Conservation (phyloP, 2,888 invertebrate species). For the Tipula vernalis region DNA sequence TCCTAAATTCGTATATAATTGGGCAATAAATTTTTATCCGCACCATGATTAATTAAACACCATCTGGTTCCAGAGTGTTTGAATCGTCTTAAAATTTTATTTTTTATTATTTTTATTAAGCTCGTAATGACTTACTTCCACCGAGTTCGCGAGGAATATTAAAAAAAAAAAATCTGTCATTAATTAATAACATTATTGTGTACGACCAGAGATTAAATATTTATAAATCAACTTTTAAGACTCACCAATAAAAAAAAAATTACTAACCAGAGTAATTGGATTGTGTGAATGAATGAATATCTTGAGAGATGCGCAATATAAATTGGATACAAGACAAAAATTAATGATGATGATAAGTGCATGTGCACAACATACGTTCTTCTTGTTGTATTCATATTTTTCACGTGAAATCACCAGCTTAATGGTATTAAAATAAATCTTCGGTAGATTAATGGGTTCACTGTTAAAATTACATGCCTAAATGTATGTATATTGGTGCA, state of each 20-base stretch:
- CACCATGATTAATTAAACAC: background rate
- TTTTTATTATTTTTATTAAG: background rate
- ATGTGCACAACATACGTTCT: background rate
- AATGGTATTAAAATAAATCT: background rate
- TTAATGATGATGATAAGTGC: slow-evolving; percentile 4
- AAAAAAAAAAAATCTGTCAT: background rate
- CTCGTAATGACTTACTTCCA: background rate
- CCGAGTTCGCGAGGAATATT: background rate
- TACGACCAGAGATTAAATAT: background rate
- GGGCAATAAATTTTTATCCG: background rate
- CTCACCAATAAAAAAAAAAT: background rate
- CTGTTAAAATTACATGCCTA: background rate
- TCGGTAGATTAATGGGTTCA: background rate
- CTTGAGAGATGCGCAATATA: background rate
- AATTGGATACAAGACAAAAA: background rate
- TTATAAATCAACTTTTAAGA: background rate
- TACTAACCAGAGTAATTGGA: background rate
- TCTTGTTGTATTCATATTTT: background rate
- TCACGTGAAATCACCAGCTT: background rate
- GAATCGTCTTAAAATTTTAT: background rate
- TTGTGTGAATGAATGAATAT: background rate
- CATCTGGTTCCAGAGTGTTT: background rate
- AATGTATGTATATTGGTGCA: background rate
- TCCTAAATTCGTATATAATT: background rate
- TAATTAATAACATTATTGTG: background rate